A percentile compares a stretch with the other conserved stretches of the same genome.
Conservation (phyloP, 1,140 invertebrate genomes). For the Drosophila cardini region DNA sequence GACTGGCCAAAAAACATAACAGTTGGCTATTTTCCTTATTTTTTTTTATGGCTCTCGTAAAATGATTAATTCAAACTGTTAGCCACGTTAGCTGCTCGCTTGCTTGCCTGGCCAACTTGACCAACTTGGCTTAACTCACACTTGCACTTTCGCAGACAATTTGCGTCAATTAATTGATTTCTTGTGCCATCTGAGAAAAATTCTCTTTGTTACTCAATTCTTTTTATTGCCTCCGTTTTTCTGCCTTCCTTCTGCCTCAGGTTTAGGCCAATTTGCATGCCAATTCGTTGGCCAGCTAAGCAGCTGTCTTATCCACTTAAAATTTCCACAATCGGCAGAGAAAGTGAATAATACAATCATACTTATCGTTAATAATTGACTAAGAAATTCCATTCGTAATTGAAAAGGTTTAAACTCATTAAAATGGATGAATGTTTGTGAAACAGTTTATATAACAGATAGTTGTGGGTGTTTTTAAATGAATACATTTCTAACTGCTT, state of each 20-base stretch:
- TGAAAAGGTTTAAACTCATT: no score
- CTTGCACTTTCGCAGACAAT: conserved; percentile 77
- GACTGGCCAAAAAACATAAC: conserved; percentile 21
- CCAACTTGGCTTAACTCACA: conserved; percentile 41
- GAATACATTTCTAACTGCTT: no score
- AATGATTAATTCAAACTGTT: conserved; percentile 38
- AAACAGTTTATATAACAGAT: no score
- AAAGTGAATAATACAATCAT: not conserved
- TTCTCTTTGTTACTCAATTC: conserved; percentile 31
- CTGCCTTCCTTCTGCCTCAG: not conserved
- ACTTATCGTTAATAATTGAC: not conserved
- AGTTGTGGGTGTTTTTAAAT: no score
- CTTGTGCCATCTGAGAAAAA: conserved; percentile 38
- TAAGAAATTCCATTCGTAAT: not conserved
- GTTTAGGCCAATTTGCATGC: conserved; percentile 20
- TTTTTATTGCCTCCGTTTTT: conserved; percentile 31
- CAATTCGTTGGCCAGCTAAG: conserved; percentile 7
- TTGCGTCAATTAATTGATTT: conserved; percentile 79
- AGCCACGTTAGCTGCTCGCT: conserved; percentile 1
- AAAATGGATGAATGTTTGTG: no score
- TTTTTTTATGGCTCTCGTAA: conserved; percentile 54
- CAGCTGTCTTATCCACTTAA: not conserved
- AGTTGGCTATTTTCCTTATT: not conserved
- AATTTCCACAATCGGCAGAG: conserved; percentile 6
- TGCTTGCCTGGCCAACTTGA: no score